These are phyloP conservation scores for Drosophila picticornis DNA, from an alignment of 2,888 invertebrate species.

Conservation along the genomic window DNA sequence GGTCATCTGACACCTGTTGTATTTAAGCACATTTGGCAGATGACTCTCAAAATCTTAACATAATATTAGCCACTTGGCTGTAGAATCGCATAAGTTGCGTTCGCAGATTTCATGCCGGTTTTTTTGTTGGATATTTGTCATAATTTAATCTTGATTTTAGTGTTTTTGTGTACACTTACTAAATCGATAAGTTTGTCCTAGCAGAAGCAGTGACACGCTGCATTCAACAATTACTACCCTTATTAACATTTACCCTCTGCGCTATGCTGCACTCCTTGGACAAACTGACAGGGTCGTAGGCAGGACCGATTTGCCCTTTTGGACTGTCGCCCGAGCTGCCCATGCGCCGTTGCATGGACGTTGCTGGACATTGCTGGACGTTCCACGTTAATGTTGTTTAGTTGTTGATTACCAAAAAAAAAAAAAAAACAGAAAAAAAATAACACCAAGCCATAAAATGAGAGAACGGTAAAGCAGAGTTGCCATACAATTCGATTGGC, in stretches of 20 bases:
- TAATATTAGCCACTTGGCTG: neutral
- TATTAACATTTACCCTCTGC: neutral
- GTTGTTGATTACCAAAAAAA: neutral
- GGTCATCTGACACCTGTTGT: neutral
- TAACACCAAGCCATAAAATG: neutral
- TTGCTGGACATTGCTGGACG: too few species aligned
- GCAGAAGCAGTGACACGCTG: neutral
- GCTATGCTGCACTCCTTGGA: neutral
- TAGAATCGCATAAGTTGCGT: neutral
- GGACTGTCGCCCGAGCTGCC: neutral
- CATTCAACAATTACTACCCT: neutral
- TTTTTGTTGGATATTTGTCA: neutral
- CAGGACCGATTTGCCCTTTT: neutral
- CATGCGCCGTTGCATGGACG: constrained; percentile 27
- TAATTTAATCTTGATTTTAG: neutral
- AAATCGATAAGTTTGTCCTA: neutral
- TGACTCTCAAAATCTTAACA: neutral
- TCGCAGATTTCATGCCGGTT: neutral
- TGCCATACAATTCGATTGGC: constrained; percentile 77
- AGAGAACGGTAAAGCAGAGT: constrained; percentile 39
- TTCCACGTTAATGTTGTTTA: constrained; percentile 18
- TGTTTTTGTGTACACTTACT: neutral
- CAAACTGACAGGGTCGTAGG: too few species aligned
- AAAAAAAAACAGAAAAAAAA: neutral
- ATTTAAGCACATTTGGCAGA: neutral